These are phyloP conservation scores for Argentina silus DNA, from an alignment of 2,797 vertebrate genomes.

Conservation along the genomic window DNA sequence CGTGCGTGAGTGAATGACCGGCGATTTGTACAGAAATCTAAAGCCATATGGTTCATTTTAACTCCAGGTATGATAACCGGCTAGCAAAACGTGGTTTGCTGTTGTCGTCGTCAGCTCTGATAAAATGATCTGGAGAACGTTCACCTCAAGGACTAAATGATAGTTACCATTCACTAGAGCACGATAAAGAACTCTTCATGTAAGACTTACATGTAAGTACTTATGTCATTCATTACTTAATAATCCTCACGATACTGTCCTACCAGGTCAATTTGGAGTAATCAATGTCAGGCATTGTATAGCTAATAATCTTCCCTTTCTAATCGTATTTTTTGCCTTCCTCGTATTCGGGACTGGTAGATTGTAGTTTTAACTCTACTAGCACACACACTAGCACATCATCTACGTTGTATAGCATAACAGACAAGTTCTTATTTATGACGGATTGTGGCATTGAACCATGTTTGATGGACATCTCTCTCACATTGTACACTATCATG, in stretches of 20 bases:
- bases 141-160: slow-evolving; percentile 10
- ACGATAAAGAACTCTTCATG: neutral
- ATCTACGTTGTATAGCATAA: neutral
- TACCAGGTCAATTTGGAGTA: slow-evolving; percentile 2
- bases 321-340: slow-evolving; percentile 6
- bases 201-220: slow-evolving; percentile 5
- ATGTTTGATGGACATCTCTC: neutral
- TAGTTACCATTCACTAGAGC: neutral
- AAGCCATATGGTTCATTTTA: slow-evolving; percentile 51
- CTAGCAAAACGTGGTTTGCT: neutral
- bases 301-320: neutral
- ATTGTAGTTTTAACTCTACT: neutral
- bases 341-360: slow-evolving; percentile 18
- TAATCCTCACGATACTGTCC: neutral
- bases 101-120: slow-evolving; percentile 6
- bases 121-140: neutral
- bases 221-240: neutral
- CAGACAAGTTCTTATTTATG: neutral
- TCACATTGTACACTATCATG: neutral
- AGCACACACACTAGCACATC: neutral
- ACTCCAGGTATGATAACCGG: slow-evolving; percentile 5
- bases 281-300: neutral
- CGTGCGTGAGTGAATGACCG: neutral
- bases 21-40: slow-evolving; percentile 5
- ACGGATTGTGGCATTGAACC: neutral